Evolutionary conservation across 2,113 vertebrate species (phyloP).

Genomic region (Bos taurus): DNA sequence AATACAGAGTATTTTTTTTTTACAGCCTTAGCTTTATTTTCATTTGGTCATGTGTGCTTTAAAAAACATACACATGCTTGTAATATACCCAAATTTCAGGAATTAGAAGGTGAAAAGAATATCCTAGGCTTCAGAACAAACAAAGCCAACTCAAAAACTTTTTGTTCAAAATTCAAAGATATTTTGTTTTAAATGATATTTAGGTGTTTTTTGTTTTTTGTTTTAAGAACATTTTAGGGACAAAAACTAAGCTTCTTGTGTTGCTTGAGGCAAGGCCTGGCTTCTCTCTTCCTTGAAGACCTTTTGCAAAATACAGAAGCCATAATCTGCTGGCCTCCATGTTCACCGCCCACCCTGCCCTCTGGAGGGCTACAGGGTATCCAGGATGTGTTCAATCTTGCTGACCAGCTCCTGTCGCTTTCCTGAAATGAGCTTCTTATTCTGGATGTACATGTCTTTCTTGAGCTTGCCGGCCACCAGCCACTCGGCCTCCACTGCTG

Average conservation of each 20-base stretch:
- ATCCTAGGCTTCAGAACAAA: background rate
- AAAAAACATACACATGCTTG: constrained; percentile 22
- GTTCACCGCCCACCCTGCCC: background rate
- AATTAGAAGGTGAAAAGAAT: constrained; percentile 22
- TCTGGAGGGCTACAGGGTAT: constrained; percentile 85
- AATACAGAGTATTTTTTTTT: background rate
- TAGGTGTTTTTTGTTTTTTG: background rate
- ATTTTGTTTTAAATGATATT: constrained; percentile 21
- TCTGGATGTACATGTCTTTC: constrained; percentile 95
- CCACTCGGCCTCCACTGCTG: constrained; percentile 92
- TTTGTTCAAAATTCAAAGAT: constrained; percentile 46
- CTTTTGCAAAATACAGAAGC: background rate
- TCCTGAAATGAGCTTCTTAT: constrained; percentile 88
- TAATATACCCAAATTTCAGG: constrained; percentile 33
- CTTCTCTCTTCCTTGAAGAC: background rate
- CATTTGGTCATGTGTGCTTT: constrained; percentile 31
- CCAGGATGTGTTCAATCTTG: constrained; percentile 95
- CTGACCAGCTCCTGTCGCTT: constrained; percentile 93
- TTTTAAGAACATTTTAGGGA: background rate
- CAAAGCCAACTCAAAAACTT: constrained; percentile 27
- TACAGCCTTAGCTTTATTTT: constrained; percentile 65
- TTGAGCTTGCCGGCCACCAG: constrained; percentile 96
- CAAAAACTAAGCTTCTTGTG: background rate
- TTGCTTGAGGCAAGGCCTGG: background rate
- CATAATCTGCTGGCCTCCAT: background rate